phyloP scores from a whole-genome alignment of 2,113 vertebrate genomes.

The Collichthys lucidus region DNA sequence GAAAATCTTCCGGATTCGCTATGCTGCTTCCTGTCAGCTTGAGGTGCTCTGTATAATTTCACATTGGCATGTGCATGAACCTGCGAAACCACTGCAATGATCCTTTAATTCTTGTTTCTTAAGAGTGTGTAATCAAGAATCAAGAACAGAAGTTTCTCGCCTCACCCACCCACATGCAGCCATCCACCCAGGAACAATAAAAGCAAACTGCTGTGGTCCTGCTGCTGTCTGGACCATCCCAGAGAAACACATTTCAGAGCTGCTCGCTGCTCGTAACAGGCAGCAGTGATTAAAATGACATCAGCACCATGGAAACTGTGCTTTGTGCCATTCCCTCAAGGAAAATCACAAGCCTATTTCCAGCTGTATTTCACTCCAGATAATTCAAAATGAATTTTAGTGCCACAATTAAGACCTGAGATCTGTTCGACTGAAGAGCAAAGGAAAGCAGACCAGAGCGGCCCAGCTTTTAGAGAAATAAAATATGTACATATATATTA shows the following conservation, averaged over 20 bases:
- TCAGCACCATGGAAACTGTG: slow-evolving; percentile 70
- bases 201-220: slow-evolving; percentile 22
- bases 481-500: background rate
- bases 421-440: slow-evolving; percentile 55
- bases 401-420: slow-evolving; percentile 64
- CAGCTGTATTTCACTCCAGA: slow-evolving; percentile 68
- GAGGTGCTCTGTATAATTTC: too few relatives aligned
- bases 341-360: slow-evolving; percentile 63
- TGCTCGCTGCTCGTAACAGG: slow-evolving; percentile 25
- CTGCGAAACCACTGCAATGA: background rate
- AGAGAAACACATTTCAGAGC: slow-evolving; percentile 39
- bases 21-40: too few relatives aligned
- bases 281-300: slow-evolving; percentile 78
- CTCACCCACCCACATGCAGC: slow-evolving; percentile 22
- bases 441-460: background rate
- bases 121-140: background rate
- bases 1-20: too few relatives aligned
- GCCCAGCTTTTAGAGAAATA: slow-evolving; percentile 1
- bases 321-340: slow-evolving; percentile 66
- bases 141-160: slow-evolving; percentile 23
- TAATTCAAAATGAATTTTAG: slow-evolving; percentile 70
- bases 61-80: background rate
- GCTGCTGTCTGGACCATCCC: slow-evolving; percentile 43
- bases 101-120: background rate
- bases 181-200: slow-evolving; percentile 35